Evolutionary conservation across 2,113 vertebrate genomes (phyloP).

Genomic region (Sander vitreus): DNA sequence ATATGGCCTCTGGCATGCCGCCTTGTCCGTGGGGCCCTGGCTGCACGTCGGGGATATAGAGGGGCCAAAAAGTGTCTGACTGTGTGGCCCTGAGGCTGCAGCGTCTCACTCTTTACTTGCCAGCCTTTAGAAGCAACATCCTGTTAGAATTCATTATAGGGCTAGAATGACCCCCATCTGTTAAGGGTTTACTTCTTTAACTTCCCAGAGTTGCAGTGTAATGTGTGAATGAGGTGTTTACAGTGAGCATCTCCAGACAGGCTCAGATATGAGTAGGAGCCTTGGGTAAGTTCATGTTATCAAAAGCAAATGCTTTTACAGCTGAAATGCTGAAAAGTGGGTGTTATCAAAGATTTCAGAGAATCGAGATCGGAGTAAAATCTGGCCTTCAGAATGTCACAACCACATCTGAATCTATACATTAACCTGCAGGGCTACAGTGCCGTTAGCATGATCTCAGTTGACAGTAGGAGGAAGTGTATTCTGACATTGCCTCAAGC

Average conservation of each 20-base stretch:
- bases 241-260: slow-evolving; percentile 33
- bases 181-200: slow-evolving; percentile 56
- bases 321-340: slow-evolving; percentile 7
- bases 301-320: slow-evolving; percentile 7
- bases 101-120: slow-evolving; percentile 22
- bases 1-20: slow-evolving; percentile 61
- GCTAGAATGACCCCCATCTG: slow-evolving; percentile 56
- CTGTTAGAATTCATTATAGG: slow-evolving; percentile 41
- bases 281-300: background rate
- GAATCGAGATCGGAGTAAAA: background rate
- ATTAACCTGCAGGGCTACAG: background rate
- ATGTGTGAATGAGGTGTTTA: slow-evolving; percentile 57
- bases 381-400: background rate
- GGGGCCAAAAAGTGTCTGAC: slow-evolving; percentile 31
- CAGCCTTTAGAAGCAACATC: slow-evolving; percentile 45
- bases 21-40: slow-evolving; percentile 46
- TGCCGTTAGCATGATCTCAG: slow-evolving; percentile 25
- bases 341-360: slow-evolving; percentile 11
- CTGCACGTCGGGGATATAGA: slow-evolving; percentile 22
- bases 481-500: slow-evolving; percentile 31
- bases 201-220: slow-evolving; percentile 33
- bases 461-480: slow-evolving; percentile 20
- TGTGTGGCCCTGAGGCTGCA: slow-evolving; percentile 33
- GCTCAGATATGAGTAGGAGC: slow-evolving; percentile 17
- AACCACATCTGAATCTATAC: slow-evolving; percentile 3